Evolutionary conservation across 1,140 invertebrate species (phyloP), one percentile per base, ranked within the genome.

Genomic region (Branchinecta lindahli): DNA sequence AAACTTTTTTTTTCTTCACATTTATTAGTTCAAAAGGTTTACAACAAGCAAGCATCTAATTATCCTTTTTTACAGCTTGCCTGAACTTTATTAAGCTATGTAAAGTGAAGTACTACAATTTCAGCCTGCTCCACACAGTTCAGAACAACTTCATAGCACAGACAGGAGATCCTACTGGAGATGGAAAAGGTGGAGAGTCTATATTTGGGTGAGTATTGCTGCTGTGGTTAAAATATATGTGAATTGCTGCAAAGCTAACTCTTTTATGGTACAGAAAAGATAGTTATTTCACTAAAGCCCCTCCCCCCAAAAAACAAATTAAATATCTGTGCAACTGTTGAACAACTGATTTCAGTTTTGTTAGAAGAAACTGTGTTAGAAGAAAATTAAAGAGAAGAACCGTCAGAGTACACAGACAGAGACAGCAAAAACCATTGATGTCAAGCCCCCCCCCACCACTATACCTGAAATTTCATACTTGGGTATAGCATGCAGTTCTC

Each of bases 71-170:
- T 73, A 44, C 18, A 68, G 91, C 91, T 75, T 94, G 91, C 76
- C 79, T 90, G 33, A 99, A 99, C 79, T 99, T 99, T 77, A 77
- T 99, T 45, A 99, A 99, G 80, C 81, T 99, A 45, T 99, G 97
- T 82, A 98, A 97, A 82, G 84, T 95, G 45, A 99, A 99, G 78
- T 98, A 96, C 79, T 99, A 98, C 84, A 99, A 99, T 80, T 94
- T 87, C 79, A 91, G 88, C 78, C 80, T 98, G 10, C 96, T 99
- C 78, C 92, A 97, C 77, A 89, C 88, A 0, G 88, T 99, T 70
- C 88, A 94, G 78, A 84, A 86, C 77, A 91, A 94, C 74, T 97
- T 98, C 76, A 94, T 99, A 73, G 95, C 96, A 1, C 97, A 99
- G 83, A 94, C 94, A 67, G 97, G 97, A 3, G 97, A 99, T 84